A percentile compares a stretch with the other conserved stretches of the same genome.
Conservation (phyloP, 2,888 invertebrate species). For the Agonopterix arenella region DNA sequence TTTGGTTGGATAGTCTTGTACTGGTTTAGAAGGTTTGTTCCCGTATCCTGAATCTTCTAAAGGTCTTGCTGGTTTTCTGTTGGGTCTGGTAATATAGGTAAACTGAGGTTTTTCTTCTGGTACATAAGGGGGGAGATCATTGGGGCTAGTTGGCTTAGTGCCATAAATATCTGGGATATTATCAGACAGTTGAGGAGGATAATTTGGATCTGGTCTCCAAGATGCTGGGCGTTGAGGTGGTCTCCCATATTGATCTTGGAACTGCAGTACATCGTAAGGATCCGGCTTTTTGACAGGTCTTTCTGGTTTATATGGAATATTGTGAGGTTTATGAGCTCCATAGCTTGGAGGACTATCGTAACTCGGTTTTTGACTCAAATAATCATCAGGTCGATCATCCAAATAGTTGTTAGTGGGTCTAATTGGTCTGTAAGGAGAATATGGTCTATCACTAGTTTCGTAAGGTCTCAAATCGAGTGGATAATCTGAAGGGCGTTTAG, state of each 20-base stretch:
- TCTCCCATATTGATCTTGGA: constrained; percentile 27
- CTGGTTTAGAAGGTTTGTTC: constrained; percentile 19
- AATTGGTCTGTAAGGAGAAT: constrained; percentile 28
- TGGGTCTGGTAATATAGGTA: constrained; percentile 52
- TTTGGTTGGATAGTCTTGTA: constrained; percentile 15
- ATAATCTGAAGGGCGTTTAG: constrained; percentile 47
- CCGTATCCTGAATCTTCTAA: constrained; percentile 22
- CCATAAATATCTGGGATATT: constrained; percentile 34
- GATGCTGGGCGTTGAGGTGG: constrained; percentile 17
- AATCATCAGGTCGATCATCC: constrained; percentile 52
- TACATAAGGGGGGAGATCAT: constrained; percentile 11
- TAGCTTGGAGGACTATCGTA: constrained; percentile 50
- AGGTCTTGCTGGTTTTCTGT: constrained; percentile 42
- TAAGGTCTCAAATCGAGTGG: constrained; percentile 33
- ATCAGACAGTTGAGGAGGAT: constrained; percentile 27
- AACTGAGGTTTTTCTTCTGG: constrained; percentile 49
- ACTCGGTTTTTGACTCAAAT: constrained; percentile 37
- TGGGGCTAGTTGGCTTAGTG: constrained; percentile 22
- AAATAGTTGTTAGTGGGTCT: constrained; percentile 18
- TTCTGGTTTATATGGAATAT: constrained; percentile 41
- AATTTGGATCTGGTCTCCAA: constrained; percentile 36
- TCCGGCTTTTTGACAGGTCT: constrained; percentile 32
- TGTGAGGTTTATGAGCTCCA: constrained; percentile 49
- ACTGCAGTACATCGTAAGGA: constrained; percentile 44
- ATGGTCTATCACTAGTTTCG: constrained; percentile 20